These are phyloP conservation scores for Glyphotaelius pellucidus DNA, from an alignment of 2,888 invertebrate species.

Conservation along the genomic window DNA sequence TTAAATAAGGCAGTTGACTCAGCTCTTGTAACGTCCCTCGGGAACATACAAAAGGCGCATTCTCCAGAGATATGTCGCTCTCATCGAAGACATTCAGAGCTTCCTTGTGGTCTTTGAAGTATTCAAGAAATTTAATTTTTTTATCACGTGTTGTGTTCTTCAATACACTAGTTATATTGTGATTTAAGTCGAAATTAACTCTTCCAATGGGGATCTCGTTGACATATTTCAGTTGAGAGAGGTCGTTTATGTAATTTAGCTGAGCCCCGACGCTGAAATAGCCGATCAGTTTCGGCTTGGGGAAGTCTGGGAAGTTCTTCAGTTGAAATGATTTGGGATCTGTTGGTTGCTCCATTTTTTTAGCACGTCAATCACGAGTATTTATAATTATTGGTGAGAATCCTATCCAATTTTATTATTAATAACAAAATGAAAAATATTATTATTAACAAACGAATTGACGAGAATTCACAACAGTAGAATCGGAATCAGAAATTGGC, in stretches of 20 bases:
- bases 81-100: conserved; percentile 67
- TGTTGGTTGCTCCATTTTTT: conserved; percentile 49
- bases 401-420: too few species aligned
- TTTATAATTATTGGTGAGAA: too few species aligned
- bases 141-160: conserved; percentile 71
- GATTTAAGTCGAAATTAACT: conserved; percentile 74
- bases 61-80: conserved; percentile 63
- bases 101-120: conserved; percentile 70
- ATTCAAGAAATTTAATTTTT: conserved; percentile 74
- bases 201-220: conserved; percentile 69
- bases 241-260: conserved; percentile 68
- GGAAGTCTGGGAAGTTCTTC: conserved; percentile 72
- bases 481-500: too few species aligned
- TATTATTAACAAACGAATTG: too few species aligned
- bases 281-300: conserved; percentile 76
- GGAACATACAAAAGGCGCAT: conserved; percentile 81
- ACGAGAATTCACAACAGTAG: too few species aligned
- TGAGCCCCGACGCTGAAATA: conserved; percentile 70
- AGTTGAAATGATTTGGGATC: not conserved
- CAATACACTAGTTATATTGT: conserved; percentile 71
- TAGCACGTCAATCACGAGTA: too few species aligned
- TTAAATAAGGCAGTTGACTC: conserved; percentile 83
- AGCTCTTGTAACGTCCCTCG: conserved; percentile 83
- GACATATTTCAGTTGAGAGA: conserved; percentile 76
- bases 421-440: too few species aligned